Evolutionary conservation across 2,888 invertebrate species (phyloP), one percentile per base, ranked within the genome.

Genomic region (Chaetogeoica ovagalla): DNA sequence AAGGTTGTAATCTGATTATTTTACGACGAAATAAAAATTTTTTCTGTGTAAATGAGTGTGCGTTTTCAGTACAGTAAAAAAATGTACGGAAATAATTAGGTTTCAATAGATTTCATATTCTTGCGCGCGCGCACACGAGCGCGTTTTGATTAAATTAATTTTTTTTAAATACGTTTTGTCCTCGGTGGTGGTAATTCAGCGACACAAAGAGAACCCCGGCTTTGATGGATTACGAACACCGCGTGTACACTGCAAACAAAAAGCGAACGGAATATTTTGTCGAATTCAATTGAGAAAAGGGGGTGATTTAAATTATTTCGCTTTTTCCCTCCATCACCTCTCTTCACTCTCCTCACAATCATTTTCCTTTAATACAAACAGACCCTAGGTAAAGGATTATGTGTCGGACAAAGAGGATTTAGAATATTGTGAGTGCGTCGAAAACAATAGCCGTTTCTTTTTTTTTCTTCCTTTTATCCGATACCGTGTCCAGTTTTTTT

Each of bases 181-280:
- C 76, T 5, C 30, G 59, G 68, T n/a, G n/a, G n/a, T n/a, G n/a
- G n/a, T 48, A 48, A 70, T 69, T 62, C 69, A 5, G 48, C 30
- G 9, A 37, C 30, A 70, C 63, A 79, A 70, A 70, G 69, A 79
- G 52, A 62, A 71, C 79, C 79, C 79, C 79, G 79, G 70, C 79
- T 79, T 79, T 70, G 79, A 71, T 39, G 79, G 79, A 79, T 79
- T 79, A 79, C 52, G 68, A 37, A 70, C 69, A 55, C 55, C 76
- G 57, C 66, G 52, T 43, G 37, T 17, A 62, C 66, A 39, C 21
- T 63, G 55, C 23, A 71, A 79, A 79, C 62, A 79, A 79, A 71
- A 63, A 17, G 30, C 21, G 48, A 48, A 48, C 62, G 62, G 79
- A 52, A 79, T 69, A 43, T 48, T 77, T 77, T 77, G 77, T 77